phyloP scores from a whole-genome alignment of 2,797 vertebrate genomes.

The Odontamblyopus rebecca region DNA sequence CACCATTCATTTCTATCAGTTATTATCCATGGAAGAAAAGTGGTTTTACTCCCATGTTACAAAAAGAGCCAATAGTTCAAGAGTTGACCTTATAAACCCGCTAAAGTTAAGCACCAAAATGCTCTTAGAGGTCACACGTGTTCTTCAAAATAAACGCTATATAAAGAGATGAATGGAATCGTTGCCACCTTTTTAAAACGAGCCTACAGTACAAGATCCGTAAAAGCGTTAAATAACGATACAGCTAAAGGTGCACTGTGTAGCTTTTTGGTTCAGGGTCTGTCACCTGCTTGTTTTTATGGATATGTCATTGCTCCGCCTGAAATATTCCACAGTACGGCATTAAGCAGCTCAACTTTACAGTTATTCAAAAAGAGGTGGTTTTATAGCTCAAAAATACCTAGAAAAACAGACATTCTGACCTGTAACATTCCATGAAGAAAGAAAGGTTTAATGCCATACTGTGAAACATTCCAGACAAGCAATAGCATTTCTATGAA shows the following conservation, averaged over 20 bases:
- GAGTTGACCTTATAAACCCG: slow-evolving; percentile 53
- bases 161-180: neutral
- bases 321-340: too few relatives aligned
- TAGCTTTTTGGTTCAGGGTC: too few relatives aligned
- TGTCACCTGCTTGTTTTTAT: too few relatives aligned
- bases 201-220: slow-evolving; percentile 1
- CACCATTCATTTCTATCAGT: slow-evolving; percentile 33
- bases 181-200: neutral
- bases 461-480: too few relatives aligned
- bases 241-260: neutral
- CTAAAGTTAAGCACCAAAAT: slow-evolving; percentile 77
- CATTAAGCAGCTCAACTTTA: too few relatives aligned
- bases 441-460: too few relatives aligned
- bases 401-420: too few relatives aligned
- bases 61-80: slow-evolving; percentile 52
- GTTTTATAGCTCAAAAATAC: too few relatives aligned
- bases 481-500: too few relatives aligned
- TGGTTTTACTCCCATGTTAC: slow-evolving; percentile 55
- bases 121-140: slow-evolving; percentile 71
- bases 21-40: slow-evolving; percentile 50
- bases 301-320: too few relatives aligned
- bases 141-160: slow-evolving; percentile 32
- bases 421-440: too few relatives aligned
- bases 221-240: neutral
- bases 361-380: too few relatives aligned